Evolutionary conservation across 2,797 vertebrate species (phyloP).

Genomic region (Staurois parvus): DNA sequence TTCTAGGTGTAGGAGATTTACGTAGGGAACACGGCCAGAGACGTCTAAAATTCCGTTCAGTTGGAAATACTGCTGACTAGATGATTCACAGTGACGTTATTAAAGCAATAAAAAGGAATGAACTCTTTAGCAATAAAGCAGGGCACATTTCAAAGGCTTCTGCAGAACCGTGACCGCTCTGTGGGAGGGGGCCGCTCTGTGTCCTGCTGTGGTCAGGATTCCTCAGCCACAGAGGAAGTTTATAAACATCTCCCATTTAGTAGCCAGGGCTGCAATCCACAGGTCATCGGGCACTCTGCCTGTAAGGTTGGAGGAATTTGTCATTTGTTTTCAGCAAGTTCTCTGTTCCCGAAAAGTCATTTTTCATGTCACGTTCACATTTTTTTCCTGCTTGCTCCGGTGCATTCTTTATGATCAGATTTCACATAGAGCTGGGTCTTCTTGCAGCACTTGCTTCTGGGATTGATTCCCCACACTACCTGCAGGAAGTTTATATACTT

Average conservation of each 20-base stretch:
- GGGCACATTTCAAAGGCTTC: constrained; percentile 34
- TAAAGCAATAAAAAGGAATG: constrained; percentile 24
- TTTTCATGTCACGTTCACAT: not conserved
- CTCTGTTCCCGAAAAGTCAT: not conserved
- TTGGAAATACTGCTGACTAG: constrained; percentile 19
- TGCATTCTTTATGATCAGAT: not conserved
- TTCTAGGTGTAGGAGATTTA: no score
- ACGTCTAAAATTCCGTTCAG: not conserved
- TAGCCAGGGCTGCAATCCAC: not conserved
- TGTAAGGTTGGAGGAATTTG: not conserved
- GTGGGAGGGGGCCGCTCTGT: not conserved
- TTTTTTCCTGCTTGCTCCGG: not conserved
- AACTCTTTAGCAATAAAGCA: constrained; percentile 13
- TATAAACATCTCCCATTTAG: constrained; percentile 26
- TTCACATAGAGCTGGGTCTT: not conserved
- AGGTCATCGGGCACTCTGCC: not conserved
- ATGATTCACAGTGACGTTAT: constrained; percentile 13
- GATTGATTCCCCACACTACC: no score
- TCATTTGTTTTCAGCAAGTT: not conserved
- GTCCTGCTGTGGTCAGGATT: constrained; percentile 24
- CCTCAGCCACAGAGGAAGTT: not conserved
- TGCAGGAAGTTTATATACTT: no score
- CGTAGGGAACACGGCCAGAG: no score
- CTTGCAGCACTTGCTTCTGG: no score
- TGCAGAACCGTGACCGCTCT: not conserved